Conservation (phyloP, 2,888 invertebrate species). For the Plebejus anna region DNA sequence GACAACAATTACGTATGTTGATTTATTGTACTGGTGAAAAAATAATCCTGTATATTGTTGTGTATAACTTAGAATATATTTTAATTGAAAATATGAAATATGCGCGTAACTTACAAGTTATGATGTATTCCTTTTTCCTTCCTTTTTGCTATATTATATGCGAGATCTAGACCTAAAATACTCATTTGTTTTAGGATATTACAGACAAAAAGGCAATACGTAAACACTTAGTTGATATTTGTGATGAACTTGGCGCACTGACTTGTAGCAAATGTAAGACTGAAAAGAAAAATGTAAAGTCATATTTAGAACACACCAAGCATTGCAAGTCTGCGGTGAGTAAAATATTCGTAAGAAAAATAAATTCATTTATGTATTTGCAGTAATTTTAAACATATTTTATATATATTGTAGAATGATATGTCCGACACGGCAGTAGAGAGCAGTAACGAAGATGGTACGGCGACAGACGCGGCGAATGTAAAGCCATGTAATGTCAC, state of each 20-base stretch:
- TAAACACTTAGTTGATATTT: slow-evolving; percentile 37
- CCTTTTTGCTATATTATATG: no score
- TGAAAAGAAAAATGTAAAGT: slow-evolving; percentile 39
- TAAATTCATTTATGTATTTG: not conserved
- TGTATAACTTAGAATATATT: no score
- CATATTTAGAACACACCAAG: slow-evolving; percentile 40
- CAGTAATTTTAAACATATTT: not conserved
- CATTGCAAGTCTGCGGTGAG: slow-evolving; percentile 36
- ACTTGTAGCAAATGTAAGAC: slow-evolving; percentile 40
- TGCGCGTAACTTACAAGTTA: no score
- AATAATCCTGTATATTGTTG: no score
- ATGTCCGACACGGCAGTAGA: not conserved
- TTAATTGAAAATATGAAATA: no score
- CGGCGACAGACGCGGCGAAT: not conserved
- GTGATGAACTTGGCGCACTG: slow-evolving; percentile 37
- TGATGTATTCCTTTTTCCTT: no score
- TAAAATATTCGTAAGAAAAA: not conserved
- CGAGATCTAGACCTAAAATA: no score
- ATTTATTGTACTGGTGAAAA: no score
- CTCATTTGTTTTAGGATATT: slow-evolving; percentile 43
- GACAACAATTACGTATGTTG: no score
- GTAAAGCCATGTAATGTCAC: not conserved
- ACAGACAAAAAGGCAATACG: slow-evolving; percentile 41
- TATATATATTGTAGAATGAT: not conserved
- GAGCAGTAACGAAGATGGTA: not conserved